A percentile compares a stretch with the other conserved stretches of the same genome.
Conservation (phyloP, 2,888 invertebrate species). For the Acleris cristana region DNA sequence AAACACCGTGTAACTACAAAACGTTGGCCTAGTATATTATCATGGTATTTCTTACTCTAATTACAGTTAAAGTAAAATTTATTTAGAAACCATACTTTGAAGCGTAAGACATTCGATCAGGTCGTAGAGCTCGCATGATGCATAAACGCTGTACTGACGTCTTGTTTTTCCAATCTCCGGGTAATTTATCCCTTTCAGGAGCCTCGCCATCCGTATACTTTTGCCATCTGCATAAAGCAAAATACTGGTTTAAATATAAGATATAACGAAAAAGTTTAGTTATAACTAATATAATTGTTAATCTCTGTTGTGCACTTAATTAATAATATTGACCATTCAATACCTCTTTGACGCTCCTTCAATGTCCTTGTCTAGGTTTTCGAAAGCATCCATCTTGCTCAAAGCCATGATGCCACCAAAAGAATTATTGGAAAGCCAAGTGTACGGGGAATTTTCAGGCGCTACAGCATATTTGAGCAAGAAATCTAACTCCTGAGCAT, state of each 20-base stretch:
- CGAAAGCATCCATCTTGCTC: constrained; percentile 90
- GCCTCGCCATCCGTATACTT: constrained; percentile 96
- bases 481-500: constrained; percentile 92
- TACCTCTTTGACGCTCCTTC: constrained; percentile 93
- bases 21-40: too few relatives aligned
- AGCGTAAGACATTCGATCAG: constrained; percentile 98
- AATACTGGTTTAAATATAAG: background rate
- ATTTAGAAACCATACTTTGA: constrained; percentile 81
- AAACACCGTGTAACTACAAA: too few relatives aligned
- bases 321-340: background rate
- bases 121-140: constrained; percentile 95
- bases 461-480: constrained; percentile 92
- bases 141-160: constrained; percentile 92
- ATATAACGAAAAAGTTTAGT: too few relatives aligned
- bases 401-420: constrained; percentile 94
- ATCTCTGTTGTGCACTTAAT: too few relatives aligned
- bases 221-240: constrained; percentile 87
- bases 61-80: too few relatives aligned
- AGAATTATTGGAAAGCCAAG: constrained; percentile 90
- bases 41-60: too few relatives aligned
- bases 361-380: constrained; percentile 94
- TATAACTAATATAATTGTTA: too few relatives aligned
- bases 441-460: constrained; percentile 89
- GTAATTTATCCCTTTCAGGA: constrained; percentile 96
- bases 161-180: constrained; percentile 98